Base-by-base conservation (phyloP, 2,888 invertebrate species). In the Caenorhabditis parvicauda region DNA sequence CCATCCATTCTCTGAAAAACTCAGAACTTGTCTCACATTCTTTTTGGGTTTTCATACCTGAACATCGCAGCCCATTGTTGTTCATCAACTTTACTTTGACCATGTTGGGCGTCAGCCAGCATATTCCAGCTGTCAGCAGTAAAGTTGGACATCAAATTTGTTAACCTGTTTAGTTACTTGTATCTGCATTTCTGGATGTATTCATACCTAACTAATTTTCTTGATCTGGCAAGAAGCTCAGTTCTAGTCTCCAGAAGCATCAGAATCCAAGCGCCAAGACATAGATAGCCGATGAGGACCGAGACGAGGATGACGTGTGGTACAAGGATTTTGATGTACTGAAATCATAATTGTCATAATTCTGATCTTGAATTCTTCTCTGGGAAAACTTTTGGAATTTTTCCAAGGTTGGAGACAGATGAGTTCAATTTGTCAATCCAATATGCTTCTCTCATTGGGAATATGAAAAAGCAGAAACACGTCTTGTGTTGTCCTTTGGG, bases 291-390 rank as follows among this genome's bases (percentile, higher is more conserved):
- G 29, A 81, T 75, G 21, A 81, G 64, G 38, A 81, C 75, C n/a
- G 70, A 58, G 51, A 81, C 77, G 50, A 81, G 62, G 22, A 81
- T 75, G 35, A 80, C 68, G 55, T 81, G 81, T 37, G 81, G 81
- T 29, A 74, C 67, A n/a, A 80, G 68, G 44, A 79, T 81, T 72
- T 81, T 81, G 60, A 80, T 71, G 53, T 77, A 76, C 79, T 79
- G 70, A 58, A 75, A 72, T 12, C 7, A 35, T 24, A 38, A 0
- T 28, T 38, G 6, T 48, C 12, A 35, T n/a, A 1, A 9, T n/a
- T n/a, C n/a, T n/a, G n/a, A n/a, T n/a, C n/a, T n/a, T n/a, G n/a
- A n/a, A n/a, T n/a, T n/a, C n/a, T n/a, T n/a, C n/a, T n/a, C n/a
- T n/a, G n/a, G n/a, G n/a, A n/a, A n/a, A n/a, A n/a, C n/a, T n/a